Conservation (phyloP, 2,797 vertebrate species). For the Urophycis tenuis region DNA sequence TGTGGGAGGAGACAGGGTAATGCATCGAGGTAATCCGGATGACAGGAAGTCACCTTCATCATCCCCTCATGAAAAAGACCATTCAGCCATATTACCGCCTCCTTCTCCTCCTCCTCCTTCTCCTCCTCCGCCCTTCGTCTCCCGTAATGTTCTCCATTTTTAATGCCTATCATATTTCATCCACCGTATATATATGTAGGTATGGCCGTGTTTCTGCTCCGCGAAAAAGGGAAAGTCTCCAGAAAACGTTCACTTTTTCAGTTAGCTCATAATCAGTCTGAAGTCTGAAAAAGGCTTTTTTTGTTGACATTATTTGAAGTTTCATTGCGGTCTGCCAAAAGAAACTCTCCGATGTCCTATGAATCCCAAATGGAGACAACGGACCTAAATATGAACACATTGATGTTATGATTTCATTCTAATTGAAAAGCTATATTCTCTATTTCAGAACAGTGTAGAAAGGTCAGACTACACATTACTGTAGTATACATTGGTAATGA, state of each 20-base stretch:
- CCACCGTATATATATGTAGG: neutral
- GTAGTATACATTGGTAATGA: too few relatives aligned
- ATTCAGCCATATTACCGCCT: conserved; percentile 24
- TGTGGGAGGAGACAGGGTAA: conserved; percentile 13
- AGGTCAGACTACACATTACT: too few relatives aligned
- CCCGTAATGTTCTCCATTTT: conserved; percentile 7
- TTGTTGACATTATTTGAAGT: neutral
- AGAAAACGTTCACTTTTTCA: neutral
- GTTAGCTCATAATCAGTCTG: neutral
- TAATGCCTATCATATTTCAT: conserved; percentile 18
- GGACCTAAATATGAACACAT: too few relatives aligned
- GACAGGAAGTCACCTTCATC: conserved; percentile 26
- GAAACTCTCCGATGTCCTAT: neutral
- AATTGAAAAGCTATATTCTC: too few relatives aligned
- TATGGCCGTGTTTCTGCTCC: neutral
- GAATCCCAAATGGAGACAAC: neutral
- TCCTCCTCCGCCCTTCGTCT: neutral
- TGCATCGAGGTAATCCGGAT: conserved; percentile 34
- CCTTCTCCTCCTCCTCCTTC: neutral
- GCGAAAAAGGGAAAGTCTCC: neutral
- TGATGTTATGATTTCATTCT: too few relatives aligned
- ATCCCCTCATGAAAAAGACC: conserved; percentile 26
- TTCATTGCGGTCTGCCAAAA: neutral
- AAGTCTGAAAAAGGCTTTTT: neutral
- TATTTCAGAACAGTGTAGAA: too few relatives aligned